A percentile compares a stretch with the other conserved stretches of the same genome.
Evolutionary conservation across 2,797 vertebrate genomes (phyloP).

Genomic region (Enteromius trimaculatus): DNA sequence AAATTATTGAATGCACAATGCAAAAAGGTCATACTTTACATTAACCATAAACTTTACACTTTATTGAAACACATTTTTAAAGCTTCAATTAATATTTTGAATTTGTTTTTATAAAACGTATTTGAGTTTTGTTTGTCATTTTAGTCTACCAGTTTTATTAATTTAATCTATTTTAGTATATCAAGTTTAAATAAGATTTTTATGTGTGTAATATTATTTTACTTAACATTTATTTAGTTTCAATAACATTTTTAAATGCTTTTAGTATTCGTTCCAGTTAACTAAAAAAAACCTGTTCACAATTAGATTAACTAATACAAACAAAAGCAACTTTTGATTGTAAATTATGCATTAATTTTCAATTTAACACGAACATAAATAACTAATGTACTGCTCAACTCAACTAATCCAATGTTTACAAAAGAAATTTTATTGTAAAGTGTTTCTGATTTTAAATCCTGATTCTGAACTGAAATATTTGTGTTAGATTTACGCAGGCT

Average conservation of each 20-base stretch:
- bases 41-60: too few relatives aligned
- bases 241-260: not conserved
- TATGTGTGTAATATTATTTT: not conserved
- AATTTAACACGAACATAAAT: not conserved
- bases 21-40: not conserved
- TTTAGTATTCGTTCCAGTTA: not conserved
- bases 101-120: not conserved
- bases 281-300: not conserved
- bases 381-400: too few relatives aligned
- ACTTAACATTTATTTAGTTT: not conserved
- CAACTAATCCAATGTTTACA: too few relatives aligned
- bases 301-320: not conserved
- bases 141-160: not conserved
- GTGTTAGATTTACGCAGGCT: not conserved
- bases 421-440: too few relatives aligned
- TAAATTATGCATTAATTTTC: not conserved
- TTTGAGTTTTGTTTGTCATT: not conserved
- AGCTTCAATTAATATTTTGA: not conserved
- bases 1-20: too few relatives aligned
- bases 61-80: not conserved
- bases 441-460: too few relatives aligned
- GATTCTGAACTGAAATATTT: not conserved
- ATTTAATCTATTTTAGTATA: not conserved
- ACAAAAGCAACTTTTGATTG: not conserved
- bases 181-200: not conserved